Conservation (phyloP, 2,113 vertebrate genomes). For the Bothrops jararaca region DNA sequence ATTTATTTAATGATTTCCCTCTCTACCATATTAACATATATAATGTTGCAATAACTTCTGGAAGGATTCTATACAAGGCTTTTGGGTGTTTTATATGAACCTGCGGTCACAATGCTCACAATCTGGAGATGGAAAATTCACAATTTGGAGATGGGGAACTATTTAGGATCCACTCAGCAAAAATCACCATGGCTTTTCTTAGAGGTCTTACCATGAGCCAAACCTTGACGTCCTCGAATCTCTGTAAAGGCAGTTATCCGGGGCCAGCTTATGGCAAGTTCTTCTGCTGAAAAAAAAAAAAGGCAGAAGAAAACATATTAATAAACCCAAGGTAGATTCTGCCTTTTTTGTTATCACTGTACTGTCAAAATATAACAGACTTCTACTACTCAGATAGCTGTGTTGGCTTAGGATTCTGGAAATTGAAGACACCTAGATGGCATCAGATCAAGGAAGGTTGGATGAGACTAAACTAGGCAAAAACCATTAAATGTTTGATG, state of each 20-base stretch:
- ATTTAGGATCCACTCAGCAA: neutral
- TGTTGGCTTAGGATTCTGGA: too few species aligned
- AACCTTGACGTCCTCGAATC: neutral
- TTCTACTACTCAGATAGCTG: too few species aligned
- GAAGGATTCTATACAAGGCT: neutral
- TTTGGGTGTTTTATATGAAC: neutral
- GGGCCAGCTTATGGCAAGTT: conserved; percentile 36
- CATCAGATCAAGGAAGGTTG: too few species aligned
- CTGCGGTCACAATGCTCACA: neutral
- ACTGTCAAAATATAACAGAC: too few species aligned
- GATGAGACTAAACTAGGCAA: neutral
- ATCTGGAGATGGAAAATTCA: neutral
- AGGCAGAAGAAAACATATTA: neutral
- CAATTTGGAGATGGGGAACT: neutral
- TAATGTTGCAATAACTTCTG: neutral
- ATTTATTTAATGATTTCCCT: neutral
- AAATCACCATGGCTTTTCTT: neutral
- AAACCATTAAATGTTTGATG: neutral
- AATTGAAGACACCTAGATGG: too few species aligned
- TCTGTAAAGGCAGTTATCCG: conserved; percentile 26
- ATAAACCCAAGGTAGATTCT: neutral
- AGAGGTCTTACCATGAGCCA: conserved; percentile 16
- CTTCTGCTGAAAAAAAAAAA: conserved; percentile 10
- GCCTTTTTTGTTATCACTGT: too few species aligned
- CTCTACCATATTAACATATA: neutral